Evolutionary conservation across 2,888 invertebrate species (phyloP), one percentile per base, ranked within the genome.

Genomic region (Eupithecia exiguata): DNA sequence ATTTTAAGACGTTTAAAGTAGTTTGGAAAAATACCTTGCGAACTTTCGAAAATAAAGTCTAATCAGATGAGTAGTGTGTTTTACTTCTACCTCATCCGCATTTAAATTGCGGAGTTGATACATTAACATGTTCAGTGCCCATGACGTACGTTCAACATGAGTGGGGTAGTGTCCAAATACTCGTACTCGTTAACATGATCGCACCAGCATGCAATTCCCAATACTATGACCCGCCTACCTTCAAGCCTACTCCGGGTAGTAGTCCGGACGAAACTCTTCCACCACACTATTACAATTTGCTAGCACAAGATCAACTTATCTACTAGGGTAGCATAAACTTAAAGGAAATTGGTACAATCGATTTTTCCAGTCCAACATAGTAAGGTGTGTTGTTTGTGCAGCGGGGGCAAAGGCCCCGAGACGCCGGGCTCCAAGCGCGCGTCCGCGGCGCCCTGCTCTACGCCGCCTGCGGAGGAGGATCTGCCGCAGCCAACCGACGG

Each of bases 391-490:
- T 63, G 46, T 66, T 14, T 49, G 25, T 74, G 43, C 83, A 91
- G 90, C 77, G 88, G 91, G 46, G 83, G 82, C 18, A 92, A 92
- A 68, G 82, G 82, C 0, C 83, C 87, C 0, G 92, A 92, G 61
- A 85, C 87, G 6, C 84, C 87, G 21, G 80, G 81, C 7, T 80
- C 82, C 25, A 94, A 94, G 82, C 90, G 92, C 0, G 86, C 90
- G 1, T 92, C 93, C 0, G 92, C 90, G 1, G 90, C 92, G 65
- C 87, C 89, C 0, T 92, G 92, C 81, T 79, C 87, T 67, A 92
- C 93, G 14, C 92, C 93, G 40, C 93, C 93, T 1, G 90, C 90
- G 35, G 92, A 91, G 21, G 93, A 92, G 4, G 93, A 94, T 2
- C 84, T 86, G 0, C 62, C 85, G 3, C 87, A 89, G 9, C 88